A percentile compares a stretch with the other conserved stretches of the same genome.
Conservation (phyloP, 2,888 invertebrate species). For the Neria commutata region DNA sequence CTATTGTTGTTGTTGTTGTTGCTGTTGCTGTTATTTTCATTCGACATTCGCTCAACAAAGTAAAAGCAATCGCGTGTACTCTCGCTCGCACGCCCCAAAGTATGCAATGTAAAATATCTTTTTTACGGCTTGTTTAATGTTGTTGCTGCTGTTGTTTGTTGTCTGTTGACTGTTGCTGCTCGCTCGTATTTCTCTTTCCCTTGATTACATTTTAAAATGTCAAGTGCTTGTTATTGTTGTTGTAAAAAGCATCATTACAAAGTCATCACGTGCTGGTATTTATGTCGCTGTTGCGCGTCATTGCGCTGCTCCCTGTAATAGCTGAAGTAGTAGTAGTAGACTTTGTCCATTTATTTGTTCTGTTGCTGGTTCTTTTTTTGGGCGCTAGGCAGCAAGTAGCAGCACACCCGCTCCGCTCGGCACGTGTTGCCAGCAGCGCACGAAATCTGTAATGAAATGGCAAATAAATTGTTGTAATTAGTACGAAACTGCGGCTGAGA, state of each 20-base stretch:
- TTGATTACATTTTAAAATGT: constrained; percentile 54
- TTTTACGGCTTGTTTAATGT: constrained; percentile 15
- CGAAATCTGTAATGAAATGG: constrained; percentile 53
- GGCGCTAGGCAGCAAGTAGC: background rate
- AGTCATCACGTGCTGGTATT: constrained; percentile 17
- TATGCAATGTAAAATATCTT: constrained; percentile 46
- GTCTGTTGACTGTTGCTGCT: constrained; percentile 17
- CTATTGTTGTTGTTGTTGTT: constrained; percentile 16
- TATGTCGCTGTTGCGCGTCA: constrained; percentile 1
- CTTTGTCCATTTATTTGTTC: too few species aligned
- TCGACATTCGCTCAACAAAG: background rate
- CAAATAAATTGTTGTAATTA: constrained; percentile 52
- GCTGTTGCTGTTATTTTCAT: constrained; percentile 36
- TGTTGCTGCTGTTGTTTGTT: constrained; percentile 12
- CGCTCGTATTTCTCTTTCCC: constrained; percentile 18
- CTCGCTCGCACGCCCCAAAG: constrained; percentile 30
- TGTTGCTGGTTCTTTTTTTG: background rate
- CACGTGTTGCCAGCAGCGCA: constrained; percentile 40
- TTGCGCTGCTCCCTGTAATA: background rate
- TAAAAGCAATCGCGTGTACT: constrained; percentile 3
- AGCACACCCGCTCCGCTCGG: constrained; percentile 10
- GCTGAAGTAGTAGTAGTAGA: too few species aligned
- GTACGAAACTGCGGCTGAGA: constrained; percentile 24
- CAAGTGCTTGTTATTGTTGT: constrained; percentile 34
- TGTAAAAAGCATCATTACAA: constrained; percentile 18